These are phyloP conservation scores for Bos taurus DNA, from an alignment of 2,113 vertebrate genomes.

Conservation along the genomic window ARS-UCD2.0 NC_037332.1:38156501-38157000, in stretches of 20 bases:
- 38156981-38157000: not conserved
- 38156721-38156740: no score
- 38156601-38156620: no score
- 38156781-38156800: not conserved
- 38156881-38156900: accelerated
- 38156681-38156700: no score
- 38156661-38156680: no score
- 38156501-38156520: no score
- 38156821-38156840: not conserved
- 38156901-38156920: not conserved
- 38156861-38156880: not conserved
- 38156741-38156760: not conserved
- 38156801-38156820: not conserved
- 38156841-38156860: not conserved
- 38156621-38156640: no score
- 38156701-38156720: no score
- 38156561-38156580: no score
- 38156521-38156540: no score
- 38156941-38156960: not conserved
- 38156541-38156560: no score
- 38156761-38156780: not conserved
- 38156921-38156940: not conserved
- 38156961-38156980: not conserved
- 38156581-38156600: no score
- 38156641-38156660: no score